Evolutionary conservation across 2,888 invertebrate genomes (phyloP), one percentile per base, ranked within the genome.

Genomic region (Euphydryas editha): DNA sequence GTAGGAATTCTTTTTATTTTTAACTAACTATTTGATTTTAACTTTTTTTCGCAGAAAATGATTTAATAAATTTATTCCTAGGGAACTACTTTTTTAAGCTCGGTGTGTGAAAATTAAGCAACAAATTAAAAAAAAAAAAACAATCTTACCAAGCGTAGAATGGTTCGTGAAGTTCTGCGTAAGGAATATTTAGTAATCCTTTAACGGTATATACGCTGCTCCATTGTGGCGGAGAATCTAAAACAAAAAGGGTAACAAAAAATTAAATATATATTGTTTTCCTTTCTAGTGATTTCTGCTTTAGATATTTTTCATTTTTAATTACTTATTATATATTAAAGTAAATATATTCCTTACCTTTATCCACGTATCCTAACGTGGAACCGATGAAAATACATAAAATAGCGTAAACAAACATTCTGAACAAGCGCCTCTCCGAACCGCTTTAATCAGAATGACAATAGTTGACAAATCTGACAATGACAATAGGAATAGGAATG

Each of bases 151-250:
- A 98, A 15, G 97, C 97, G 79, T 95, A 95, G 82, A 99, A 98
- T 0, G 98, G 98, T 84, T 99, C 99, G 24, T 94, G 94, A 58
- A 99, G 95, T 90, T 99, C 99, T 0, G 98, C 98, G 90, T 98
- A 99, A 0, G 99, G 99, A 73, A 99, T 97, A 74, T 94, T 95
- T 30, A 99, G 87, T 4, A 95, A 93, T 4, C 97, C 98, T 80
- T 95, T 95, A 0, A 96, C 95, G 0, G 95, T 95, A 80, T 97
- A 97, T 0, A 94, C 94, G 0, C 93, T 81, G 78, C 94, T 96
- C 95, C 97, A 97, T 84, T 89, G 87, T 17, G 96, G 96, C 1
- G 93, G 87, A 8, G 80, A 49, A 46, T 84, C 92, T 92, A 74
- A 66, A 72, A 59, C 47, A 58, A 58, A 42, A 49, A 24, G 24